A percentile compares a stretch with the other conserved stretches of the same genome.
phyloP scores from a whole-genome alignment of 2,113 vertebrate genomes.

The Colaptes auratus region DNA sequence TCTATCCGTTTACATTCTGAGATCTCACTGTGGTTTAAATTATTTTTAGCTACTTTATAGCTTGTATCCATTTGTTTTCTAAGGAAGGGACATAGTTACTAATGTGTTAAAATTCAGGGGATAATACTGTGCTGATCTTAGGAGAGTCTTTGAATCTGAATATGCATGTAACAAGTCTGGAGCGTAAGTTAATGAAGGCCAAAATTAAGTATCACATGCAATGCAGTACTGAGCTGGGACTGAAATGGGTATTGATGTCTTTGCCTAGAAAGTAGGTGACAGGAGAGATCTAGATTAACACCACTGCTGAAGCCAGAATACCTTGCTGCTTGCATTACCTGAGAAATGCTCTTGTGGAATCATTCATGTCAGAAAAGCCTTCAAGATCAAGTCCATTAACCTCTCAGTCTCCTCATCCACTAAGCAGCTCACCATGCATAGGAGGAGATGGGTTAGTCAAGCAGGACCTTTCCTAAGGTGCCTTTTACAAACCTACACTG shows the following conservation, averaged over 20 bases:
- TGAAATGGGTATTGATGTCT: not conserved
- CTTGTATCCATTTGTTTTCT: not conserved
- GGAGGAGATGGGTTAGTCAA: not conserved
- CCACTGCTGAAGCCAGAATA: not conserved
- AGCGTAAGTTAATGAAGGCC: not conserved
- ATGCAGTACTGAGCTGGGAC: not conserved
- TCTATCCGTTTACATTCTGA: not conserved
- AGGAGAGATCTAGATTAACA: not conserved
- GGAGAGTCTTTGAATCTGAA: not conserved
- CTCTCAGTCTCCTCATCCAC: not conserved
- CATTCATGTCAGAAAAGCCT: not conserved
- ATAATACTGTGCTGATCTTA: not conserved
- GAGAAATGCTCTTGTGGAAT: not conserved
- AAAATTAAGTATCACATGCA: not conserved
- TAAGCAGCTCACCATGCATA: not conserved
- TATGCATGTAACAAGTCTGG: not conserved
- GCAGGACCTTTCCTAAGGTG: not conserved
- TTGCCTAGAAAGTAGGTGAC: not conserved
- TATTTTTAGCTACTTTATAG: not conserved
- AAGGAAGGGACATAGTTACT: not conserved
- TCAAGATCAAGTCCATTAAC: not conserved
- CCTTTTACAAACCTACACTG: not conserved
- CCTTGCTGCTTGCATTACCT: not conserved
- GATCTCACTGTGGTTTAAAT: not conserved
- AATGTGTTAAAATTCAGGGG: not conserved